These are phyloP conservation scores for Oxystoma pomonae DNA, from an alignment of 2,888 invertebrate species.

Conservation along the genomic window DNA sequence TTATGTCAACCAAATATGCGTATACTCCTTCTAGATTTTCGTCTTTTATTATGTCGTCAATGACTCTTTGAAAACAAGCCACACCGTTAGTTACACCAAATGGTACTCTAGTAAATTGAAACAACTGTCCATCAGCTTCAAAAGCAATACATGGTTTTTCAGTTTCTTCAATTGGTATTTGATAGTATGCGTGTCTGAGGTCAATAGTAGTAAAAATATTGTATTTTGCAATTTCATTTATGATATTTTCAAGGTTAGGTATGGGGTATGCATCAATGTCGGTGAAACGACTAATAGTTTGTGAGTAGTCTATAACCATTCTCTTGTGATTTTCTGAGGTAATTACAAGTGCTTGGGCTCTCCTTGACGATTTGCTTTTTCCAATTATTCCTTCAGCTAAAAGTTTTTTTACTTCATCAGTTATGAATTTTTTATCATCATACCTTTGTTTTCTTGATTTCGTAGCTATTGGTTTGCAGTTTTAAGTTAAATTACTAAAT, in stretches of 20 bases:
- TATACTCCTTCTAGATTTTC: slow-evolving; percentile 1
- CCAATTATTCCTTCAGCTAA: slow-evolving; percentile 9
- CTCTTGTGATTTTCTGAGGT: slow-evolving; percentile 23
- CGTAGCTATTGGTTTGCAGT: slow-evolving; percentile 8
- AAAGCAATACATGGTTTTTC: slow-evolving; percentile 14
- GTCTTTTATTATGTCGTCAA: not conserved
- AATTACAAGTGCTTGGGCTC: slow-evolving; percentile 26
- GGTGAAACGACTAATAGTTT: slow-evolving; percentile 28
- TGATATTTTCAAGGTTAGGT: slow-evolving; percentile 18
- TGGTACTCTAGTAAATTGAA: slow-evolving; percentile 11
- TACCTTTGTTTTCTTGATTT: slow-evolving; percentile 7
- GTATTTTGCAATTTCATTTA: slow-evolving; percentile 8
- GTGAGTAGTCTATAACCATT: slow-evolving; percentile 30
- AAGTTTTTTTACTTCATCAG: slow-evolving; percentile 6
- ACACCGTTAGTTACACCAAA: slow-evolving; percentile 16
- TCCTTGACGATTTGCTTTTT: slow-evolving; percentile 15
- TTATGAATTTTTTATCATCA: slow-evolving; percentile 11
- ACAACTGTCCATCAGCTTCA: slow-evolving; percentile 9
- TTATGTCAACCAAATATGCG: not conserved
- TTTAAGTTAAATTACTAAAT: slow-evolving; percentile 6
- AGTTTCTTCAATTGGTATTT: slow-evolving; percentile 9
- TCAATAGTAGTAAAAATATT: slow-evolving; percentile 6
- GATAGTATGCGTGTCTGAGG: slow-evolving; percentile 12
- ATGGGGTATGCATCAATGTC: slow-evolving; percentile 26
- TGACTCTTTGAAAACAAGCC: slow-evolving; percentile 5